phyloP scores from a whole-genome alignment of 2,797 vertebrate species.

The Xyrichtys novacula region DNA sequence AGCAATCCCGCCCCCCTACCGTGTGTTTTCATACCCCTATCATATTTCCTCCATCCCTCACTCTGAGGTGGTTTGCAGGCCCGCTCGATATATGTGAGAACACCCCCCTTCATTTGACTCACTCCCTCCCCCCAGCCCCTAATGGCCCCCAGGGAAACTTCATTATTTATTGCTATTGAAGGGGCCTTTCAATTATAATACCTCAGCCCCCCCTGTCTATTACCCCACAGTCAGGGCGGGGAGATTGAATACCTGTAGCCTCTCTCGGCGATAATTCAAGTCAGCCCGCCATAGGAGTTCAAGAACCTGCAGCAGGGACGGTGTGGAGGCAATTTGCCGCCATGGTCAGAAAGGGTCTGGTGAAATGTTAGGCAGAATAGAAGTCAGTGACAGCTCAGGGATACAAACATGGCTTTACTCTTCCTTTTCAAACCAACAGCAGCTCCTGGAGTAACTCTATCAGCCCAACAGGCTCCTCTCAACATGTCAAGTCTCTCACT shows the following conservation, averaged over 20 bases:
- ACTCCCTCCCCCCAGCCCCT: constrained; percentile 48
- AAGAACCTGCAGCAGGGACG: constrained; percentile 35
- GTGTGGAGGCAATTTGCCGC: constrained; percentile 58
- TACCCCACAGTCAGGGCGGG: constrained; percentile 47
- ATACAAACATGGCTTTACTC: constrained; percentile 30
- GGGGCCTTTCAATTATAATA: constrained; percentile 79
- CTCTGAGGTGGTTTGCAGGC: constrained; percentile 65
- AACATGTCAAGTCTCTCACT: constrained; percentile 56
- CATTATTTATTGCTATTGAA: constrained; percentile 81
- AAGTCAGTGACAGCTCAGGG: constrained; percentile 45
- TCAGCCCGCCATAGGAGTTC: constrained; percentile 40
- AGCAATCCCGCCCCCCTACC: constrained; percentile 44
- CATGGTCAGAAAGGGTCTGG: constrained; percentile 9
- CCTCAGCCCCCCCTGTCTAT: constrained; percentile 48
- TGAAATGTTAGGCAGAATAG: no score
- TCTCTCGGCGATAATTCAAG: constrained; percentile 63
- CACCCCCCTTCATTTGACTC: constrained; percentile 41
- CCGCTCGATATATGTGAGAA: constrained; percentile 57
- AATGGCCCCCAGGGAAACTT: constrained; percentile 72
- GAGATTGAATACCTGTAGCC: constrained; percentile 71
- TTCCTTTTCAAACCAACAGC: constrained; percentile 9
- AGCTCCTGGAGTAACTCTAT: constrained; percentile 32
- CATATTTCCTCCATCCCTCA: constrained; percentile 57
- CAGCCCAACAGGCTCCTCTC: constrained; percentile 40
- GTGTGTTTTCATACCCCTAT: constrained; percentile 56